Base-by-base conservation (phyloP, 2,888 invertebrate species). In the Drosophila atroscutellata region DNA sequence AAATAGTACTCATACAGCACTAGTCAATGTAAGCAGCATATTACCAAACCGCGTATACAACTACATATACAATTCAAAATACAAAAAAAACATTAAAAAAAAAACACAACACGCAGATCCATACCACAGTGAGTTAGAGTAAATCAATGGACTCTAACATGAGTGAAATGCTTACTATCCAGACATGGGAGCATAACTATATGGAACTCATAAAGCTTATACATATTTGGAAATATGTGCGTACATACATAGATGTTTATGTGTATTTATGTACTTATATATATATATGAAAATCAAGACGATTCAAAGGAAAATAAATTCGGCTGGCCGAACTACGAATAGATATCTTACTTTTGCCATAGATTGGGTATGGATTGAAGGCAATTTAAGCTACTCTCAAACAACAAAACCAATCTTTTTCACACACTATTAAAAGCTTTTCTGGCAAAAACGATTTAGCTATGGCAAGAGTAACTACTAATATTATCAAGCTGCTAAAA, bases 11-110 rank as follows among this genome's bases (percentile, higher is more conserved):
- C 37, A 59, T 51, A 63, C 49, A 71, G 65, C 73, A 66, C 67
- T 64, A 50, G 68, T 57, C 65, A 59, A 77, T 67, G 59, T 75
- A 75, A 84, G 83, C 68, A 69, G 45, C 42, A 60, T 49, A 67
- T 61, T 67, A 61, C 51, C 47, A 4, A 20, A 37, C 18, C 37
- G n/a, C 50, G 6, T 28, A 18, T 13, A 52, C 63, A 20, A 47
- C 13, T 26, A 15, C 50, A 18, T 28, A 28, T 34, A 52, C 65
- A 45, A 28, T 13, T 8, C 20, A 24, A n/a, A 3, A 64, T 39
- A 49, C 8, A 7, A 32, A 55, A 13, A n/a, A 24, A 1, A n/a
- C n/a, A n/a, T n/a, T n/a, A 24, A 24, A 34, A 18, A 20, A 30
- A n/a, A n/a, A 34, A n/a, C 11, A 51, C 7, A 26, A 26, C 26